Percentiles rank a stretch among this genome's conserved stretches.
These are phyloP conservation scores for Caradrina kadenii DNA, from an alignment of 2,888 invertebrate species.

Conservation along the genomic window DNA sequence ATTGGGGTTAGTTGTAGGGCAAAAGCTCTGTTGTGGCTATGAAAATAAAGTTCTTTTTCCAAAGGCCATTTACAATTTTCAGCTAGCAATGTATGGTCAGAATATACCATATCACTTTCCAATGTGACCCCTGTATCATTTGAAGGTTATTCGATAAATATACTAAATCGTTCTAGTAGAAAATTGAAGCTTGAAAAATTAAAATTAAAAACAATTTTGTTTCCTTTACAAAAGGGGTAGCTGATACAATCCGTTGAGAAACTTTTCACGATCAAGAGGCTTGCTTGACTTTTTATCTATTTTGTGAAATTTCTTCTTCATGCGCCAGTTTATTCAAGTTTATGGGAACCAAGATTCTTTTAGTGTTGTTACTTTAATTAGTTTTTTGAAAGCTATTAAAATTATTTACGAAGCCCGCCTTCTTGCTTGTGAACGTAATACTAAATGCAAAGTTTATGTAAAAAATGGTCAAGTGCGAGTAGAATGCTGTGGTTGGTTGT, in stretches of 20 bases:
- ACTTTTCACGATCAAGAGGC: constrained; percentile 46
- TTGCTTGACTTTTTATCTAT: constrained; percentile 41
- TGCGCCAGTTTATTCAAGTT: constrained; percentile 33
- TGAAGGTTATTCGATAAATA: background rate
- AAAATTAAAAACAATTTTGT: constrained; percentile 36
- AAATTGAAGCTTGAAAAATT: constrained; percentile 8
- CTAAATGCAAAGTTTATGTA: background rate
- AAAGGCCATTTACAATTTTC: background rate
- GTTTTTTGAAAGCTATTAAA: constrained; percentile 43
- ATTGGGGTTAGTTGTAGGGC: background rate
- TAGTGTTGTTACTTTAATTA: constrained; percentile 45
- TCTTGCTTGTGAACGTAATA: constrained; percentile 1
- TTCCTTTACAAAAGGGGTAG: constrained; percentile 22
- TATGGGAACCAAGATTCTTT: constrained; percentile 44
- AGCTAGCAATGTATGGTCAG: background rate
- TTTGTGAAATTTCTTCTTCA: constrained; percentile 35
- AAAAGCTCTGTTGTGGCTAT: background rate
- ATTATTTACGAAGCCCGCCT: constrained; percentile 15
- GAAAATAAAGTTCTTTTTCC: background rate
- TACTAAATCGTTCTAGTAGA: background rate
- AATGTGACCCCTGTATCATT: background rate
- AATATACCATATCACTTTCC: too few species aligned
- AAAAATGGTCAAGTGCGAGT: too few species aligned
- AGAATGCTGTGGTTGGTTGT: too few species aligned
- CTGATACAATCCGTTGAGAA: constrained; percentile 43